Conservation (phyloP, 2,113 vertebrate species). For the Xyrauchen texanus region DNA sequence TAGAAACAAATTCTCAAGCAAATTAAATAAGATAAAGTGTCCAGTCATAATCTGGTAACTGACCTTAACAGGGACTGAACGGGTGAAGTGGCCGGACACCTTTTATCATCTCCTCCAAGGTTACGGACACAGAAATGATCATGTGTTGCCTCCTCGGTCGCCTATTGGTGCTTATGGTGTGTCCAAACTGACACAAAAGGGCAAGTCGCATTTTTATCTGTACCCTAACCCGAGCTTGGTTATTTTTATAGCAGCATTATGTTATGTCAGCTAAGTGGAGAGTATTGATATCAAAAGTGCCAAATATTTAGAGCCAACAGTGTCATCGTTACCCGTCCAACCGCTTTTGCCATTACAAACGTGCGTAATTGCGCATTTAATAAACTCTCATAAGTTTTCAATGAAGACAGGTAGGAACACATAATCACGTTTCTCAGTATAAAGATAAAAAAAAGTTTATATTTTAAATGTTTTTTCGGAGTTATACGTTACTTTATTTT, state of each 20-base stretch:
- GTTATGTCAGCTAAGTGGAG: slow-evolving; percentile 62
- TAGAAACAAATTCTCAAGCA: background rate
- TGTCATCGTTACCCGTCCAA: background rate
- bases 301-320: background rate
- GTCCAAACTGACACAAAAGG: slow-evolving; percentile 95
- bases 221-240: slow-evolving; percentile 78
- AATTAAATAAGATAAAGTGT: background rate
- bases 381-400: too few species aligned
- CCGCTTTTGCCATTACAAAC: background rate
- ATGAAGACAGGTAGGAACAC: too few species aligned
- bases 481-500: background rate
- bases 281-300: slow-evolving; percentile 58
- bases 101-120: slow-evolving; percentile 95
- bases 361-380: too few species aligned
- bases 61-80: slow-evolving; percentile 65
- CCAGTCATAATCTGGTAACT: slow-evolving; percentile 18
- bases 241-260: slow-evolving; percentile 94
- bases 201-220: slow-evolving; percentile 92
- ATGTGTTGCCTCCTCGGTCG: slow-evolving; percentile 86
- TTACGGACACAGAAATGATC: slow-evolving; percentile 93
- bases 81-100: slow-evolving; percentile 67
- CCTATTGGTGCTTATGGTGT: slow-evolving; percentile 84
- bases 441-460: background rate
- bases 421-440: background rate
- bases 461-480: background rate